Percentiles rank a stretch among this genome's conserved stretches.
These are phyloP conservation scores for Leuciscus idus DNA, from an alignment of 2,113 vertebrate genomes.

Conservation along the genomic window DNA sequence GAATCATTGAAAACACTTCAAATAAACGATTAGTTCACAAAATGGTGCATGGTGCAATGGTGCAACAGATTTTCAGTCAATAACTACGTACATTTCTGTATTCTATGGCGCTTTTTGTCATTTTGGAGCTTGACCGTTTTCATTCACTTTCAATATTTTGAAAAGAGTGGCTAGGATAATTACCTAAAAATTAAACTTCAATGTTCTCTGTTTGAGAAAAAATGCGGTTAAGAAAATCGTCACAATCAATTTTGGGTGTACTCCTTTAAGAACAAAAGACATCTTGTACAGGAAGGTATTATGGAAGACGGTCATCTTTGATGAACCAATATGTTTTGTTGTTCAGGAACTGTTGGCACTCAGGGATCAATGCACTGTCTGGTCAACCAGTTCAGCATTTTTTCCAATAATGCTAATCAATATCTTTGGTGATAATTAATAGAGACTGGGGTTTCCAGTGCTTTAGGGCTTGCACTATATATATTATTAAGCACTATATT, in stretches of 20 bases:
- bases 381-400: constrained; percentile 16
- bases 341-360: not conserved
- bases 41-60: not conserved
- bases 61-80: not conserved
- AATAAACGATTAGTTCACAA: not conserved
- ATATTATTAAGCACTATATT: not conserved
- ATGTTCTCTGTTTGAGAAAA: not conserved
- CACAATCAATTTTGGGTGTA: not conserved
- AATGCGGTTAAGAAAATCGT: not conserved
- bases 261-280: constrained; percentile 2
- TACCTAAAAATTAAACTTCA: not conserved
- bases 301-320: not conserved
- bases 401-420: constrained; percentile 29
- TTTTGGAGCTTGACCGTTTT: not conserved
- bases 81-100: not conserved
- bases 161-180: not conserved
- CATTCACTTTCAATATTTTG: not conserved
- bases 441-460: constrained; percentile 43
- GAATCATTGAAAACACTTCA: not conserved
- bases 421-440: constrained; percentile 60
- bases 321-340: not conserved
- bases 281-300: not conserved
- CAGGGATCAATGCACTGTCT: constrained; percentile 1
- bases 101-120: not conserved
- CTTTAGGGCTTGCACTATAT: constrained; percentile 43